phyloP scores from a whole-genome alignment of 2,113 vertebrate species.

The Varanus komodoensis region DNA sequence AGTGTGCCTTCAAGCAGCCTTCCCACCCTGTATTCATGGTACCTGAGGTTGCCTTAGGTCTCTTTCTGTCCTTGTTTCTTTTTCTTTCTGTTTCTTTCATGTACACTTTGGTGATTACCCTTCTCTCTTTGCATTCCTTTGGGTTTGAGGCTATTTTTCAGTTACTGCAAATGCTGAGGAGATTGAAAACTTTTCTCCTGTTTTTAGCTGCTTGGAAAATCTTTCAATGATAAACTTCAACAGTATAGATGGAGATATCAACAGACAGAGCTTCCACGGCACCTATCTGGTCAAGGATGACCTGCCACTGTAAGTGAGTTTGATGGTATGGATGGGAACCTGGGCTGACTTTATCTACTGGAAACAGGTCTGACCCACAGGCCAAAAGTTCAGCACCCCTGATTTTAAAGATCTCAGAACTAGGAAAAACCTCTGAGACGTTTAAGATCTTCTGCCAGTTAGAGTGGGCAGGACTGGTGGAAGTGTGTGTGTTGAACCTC shows the following conservation, averaged over 20 bases:
- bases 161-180: not conserved
- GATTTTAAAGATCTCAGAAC: not conserved
- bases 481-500: too few species aligned
- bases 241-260: slow-evolving; percentile 64
- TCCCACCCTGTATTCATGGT: not conserved
- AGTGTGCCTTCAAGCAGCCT: not conserved
- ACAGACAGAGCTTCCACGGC: slow-evolving; percentile 78
- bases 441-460: not conserved
- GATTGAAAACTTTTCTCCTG: not conserved
- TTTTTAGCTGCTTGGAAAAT: slow-evolving; percentile 67
- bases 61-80: not conserved
- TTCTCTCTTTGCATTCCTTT: not conserved
- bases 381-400: not conserved
- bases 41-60: not conserved
- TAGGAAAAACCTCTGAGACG: not conserved
- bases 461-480: not conserved
- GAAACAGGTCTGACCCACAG: not conserved
- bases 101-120: not conserved
- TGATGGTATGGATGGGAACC: not conserved
- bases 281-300: slow-evolving; percentile 61
- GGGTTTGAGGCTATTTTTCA: not conserved
- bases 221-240: slow-evolving; percentile 78
- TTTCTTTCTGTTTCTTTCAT: not conserved
- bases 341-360: not conserved
- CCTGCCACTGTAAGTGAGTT: slow-evolving; percentile 77